Evolutionary conservation across 1,140 invertebrate species (phyloP).

Genomic region (Tetragonula clypearis): DNA sequence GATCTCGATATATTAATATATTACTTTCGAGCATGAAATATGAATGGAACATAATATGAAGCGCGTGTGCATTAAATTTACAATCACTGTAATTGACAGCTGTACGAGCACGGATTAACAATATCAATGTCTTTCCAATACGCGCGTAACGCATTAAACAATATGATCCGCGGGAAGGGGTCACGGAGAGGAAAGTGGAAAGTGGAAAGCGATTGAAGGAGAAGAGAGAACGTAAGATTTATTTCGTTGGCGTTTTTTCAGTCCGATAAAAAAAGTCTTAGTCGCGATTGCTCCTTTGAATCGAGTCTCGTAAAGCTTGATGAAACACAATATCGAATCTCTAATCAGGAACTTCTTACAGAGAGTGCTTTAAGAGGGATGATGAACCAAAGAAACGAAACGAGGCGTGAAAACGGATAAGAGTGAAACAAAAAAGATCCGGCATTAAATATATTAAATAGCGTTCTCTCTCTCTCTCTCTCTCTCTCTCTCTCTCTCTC

Average conservation of each 20-base stretch:
- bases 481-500: too few species aligned
- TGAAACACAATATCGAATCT: slow-evolving; percentile 64
- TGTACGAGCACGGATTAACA: background rate
- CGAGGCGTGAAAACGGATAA: slow-evolving; percentile 24
- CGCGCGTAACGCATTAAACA: background rate
- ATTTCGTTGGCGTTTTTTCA: slow-evolving; percentile 31
- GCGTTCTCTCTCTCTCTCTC: too few species aligned
- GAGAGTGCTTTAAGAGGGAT: slow-evolving; percentile 27
- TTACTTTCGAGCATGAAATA: background rate
- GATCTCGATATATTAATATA: background rate
- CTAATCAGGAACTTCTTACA: slow-evolving; percentile 65
- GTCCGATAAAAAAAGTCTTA: slow-evolving; percentile 24
- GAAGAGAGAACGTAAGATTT: background rate
- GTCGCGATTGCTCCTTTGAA: slow-evolving; percentile 47
- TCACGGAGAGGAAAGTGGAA: background rate
- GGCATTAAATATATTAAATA: background rate
- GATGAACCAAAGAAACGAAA: slow-evolving; percentile 3
- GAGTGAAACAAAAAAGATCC: slow-evolving; percentile 1
- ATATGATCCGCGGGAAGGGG: background rate
- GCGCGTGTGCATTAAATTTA: background rate
- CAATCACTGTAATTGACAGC: background rate
- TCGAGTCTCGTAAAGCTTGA: slow-evolving; percentile 25
- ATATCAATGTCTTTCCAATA: background rate
- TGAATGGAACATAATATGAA: background rate
- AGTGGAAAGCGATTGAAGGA: background rate